These are phyloP conservation scores for Eupithecia tripunctaria DNA, from an alignment of 2,888 invertebrate genomes.

Conservation along the genomic window DNA sequence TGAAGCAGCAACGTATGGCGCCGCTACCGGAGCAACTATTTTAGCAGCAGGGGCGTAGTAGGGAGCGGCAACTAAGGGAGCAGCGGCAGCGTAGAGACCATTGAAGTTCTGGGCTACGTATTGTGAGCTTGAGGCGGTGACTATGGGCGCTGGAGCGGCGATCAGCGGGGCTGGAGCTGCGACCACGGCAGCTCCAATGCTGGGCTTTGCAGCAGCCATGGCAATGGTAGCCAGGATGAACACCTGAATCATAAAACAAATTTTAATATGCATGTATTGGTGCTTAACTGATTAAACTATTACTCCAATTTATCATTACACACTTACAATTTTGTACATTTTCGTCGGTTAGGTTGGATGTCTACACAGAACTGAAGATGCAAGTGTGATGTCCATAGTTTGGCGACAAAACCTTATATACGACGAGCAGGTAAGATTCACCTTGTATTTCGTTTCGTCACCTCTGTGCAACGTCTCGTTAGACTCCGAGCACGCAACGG, in stretches of 20 bases:
- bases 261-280: not conserved
- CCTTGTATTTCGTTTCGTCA: constrained; percentile 79
- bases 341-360: constrained; percentile 58
- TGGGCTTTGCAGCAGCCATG: constrained; percentile 66
- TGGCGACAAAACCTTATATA: constrained; percentile 79
- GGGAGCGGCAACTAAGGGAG: constrained; percentile 86
- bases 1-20: constrained; percentile 55
- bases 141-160: constrained; percentile 61
- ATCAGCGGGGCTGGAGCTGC: constrained; percentile 76
- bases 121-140: constrained; percentile 66
- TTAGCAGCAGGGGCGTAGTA: constrained; percentile 86
- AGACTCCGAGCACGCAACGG: constrained; percentile 75
- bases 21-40: constrained; percentile 63
- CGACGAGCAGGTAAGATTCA: constrained; percentile 73
- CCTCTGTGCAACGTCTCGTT: constrained; percentile 62
- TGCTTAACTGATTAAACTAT: not conserved
- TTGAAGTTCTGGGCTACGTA: constrained; percentile 53
- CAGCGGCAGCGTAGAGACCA: constrained; percentile 68
- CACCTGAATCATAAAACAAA: constrained; percentile 57
- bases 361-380: constrained; percentile 66
- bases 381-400: constrained; percentile 67
- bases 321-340: constrained; percentile 76
- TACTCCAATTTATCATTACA: constrained; percentile 3
- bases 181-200: constrained; percentile 66
- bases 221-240: constrained; percentile 68